Evolutionary conservation across 2,888 invertebrate species (phyloP).

Genomic region (Sialis lutaria): DNA sequence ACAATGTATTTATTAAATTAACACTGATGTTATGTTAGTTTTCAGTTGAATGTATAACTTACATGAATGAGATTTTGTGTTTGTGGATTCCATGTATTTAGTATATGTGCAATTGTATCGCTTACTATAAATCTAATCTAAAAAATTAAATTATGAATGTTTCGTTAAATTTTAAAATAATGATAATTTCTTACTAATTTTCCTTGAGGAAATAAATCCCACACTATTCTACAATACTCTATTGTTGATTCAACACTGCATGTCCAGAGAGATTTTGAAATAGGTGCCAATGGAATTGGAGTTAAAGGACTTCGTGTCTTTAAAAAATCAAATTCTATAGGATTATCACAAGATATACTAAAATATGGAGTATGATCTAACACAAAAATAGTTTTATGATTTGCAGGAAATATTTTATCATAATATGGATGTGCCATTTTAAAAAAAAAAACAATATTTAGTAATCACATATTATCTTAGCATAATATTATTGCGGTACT

Average conservation of each 20-base stretch:
- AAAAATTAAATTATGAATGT: conserved; percentile 16
- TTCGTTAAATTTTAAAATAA: conserved; percentile 3
- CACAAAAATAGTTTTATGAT: conserved; percentile 92
- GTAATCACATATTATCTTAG: too few species aligned
- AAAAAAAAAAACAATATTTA: neutral
- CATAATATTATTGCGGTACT: too few species aligned
- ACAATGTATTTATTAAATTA: conserved; percentile 3
- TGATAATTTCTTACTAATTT: conserved; percentile 46
- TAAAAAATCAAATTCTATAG: conserved; percentile 66
- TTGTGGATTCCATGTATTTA: conserved; percentile 67
- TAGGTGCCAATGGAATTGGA: conserved; percentile 55
- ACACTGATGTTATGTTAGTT: neutral
- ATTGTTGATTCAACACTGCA: conserved; percentile 88
- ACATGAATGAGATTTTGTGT: conserved; percentile 82
- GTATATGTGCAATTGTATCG: conserved; percentile 65
- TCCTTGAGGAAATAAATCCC: conserved; percentile 89
- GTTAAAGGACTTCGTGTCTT: conserved; percentile 51
- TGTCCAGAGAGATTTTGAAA: conserved; percentile 91
- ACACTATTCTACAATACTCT: conserved; percentile 91
- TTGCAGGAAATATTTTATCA: conserved; percentile 45
- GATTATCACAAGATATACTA: conserved; percentile 64
- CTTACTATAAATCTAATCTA: conserved; percentile 75
- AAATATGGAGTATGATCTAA: conserved; percentile 89
- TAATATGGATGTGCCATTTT: conserved; percentile 9
- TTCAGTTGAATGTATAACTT: conserved; percentile 20